Evolutionary conservation across 37 sponge, comb jelly and placozoan genomes (phyloP), one percentile per base, ranked within the genome.

Genomic region (Crambe crambe): DNA sequence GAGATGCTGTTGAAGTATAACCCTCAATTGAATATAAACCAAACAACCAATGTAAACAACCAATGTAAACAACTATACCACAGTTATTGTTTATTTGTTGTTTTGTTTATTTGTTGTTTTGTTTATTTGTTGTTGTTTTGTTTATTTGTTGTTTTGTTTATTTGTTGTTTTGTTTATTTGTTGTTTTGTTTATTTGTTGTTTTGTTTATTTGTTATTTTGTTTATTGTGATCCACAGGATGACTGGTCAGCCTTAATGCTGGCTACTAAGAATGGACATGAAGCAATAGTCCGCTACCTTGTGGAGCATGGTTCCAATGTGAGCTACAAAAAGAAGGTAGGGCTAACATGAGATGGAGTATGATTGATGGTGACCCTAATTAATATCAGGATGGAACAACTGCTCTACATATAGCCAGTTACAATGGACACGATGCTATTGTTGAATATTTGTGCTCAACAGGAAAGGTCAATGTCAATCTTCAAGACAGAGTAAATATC

Each of bases 231-330:
- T n/a, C n/a, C n/a, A n/a, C 59, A 58, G 59, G 25, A 23, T 3
- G 59, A 58, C 20, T 58, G 59, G 59, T 58, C 59, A 58, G 59
- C 59, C 25, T 12, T 58, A 26, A 26, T 26, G 3, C 3, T 58
- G 59, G 59, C 59, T 26, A 58, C 59, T 26, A 58, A 58, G 59
- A 58, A 58, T 58, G 59, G 59, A 26, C 21, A 58, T 58, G 59
- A 58, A 58, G 59, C 3, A 12, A 12, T 58, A 2, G 20, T 58
- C 59, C 59, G 59, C 21, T 26, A 3, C 21, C 21, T 58, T 26
- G 59, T 4, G 21, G 59, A 58, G 8, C 59, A 58, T 12, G 59
- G 59, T 12, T 23, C 59, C 21, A 12, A 58, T 58, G 18, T 58
- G 59, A 58, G 2, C 59, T 58, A 58, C 25, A 23, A 58, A 12